phyloP scores from a whole-genome alignment of 2,888 invertebrate genomes.

The Sthenelais limicola region DNA sequence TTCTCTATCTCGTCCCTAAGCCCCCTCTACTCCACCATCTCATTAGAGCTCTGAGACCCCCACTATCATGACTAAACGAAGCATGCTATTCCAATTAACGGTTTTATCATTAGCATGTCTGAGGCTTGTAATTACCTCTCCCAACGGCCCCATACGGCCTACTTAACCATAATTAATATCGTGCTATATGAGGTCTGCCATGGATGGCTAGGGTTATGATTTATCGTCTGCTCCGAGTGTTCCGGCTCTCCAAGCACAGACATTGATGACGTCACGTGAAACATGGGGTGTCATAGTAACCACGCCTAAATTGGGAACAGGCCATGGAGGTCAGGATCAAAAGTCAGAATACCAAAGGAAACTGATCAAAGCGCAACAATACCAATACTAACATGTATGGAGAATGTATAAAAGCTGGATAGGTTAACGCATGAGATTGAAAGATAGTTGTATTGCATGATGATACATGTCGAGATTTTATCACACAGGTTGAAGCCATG shows the following conservation, averaged over 20 bases:
- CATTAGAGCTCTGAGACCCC: background rate
- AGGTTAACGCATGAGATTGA: too few species aligned
- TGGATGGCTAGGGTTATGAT: constrained; percentile 15
- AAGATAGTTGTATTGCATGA: too few species aligned
- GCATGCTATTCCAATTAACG: constrained; percentile 40
- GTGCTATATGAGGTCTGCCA: constrained; percentile 11
- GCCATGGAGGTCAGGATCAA: too few species aligned
- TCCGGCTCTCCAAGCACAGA: constrained; percentile 33
- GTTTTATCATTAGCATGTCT: constrained; percentile 32
- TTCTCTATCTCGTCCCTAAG: background rate
- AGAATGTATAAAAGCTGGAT: too few species aligned
- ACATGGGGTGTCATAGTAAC: background rate
- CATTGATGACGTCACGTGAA: constrained; percentile 17
- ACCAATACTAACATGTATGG: too few species aligned
- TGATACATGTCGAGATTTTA: too few species aligned
- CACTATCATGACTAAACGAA: constrained; percentile 30
- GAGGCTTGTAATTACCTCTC: constrained; percentile 8
- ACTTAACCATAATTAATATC: constrained; percentile 39
- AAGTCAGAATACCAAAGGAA: too few species aligned
- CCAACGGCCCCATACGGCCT: constrained; percentile 34
- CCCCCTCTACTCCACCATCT: background rate
- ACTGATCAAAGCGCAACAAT: too few species aligned
- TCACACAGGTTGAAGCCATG: too few species aligned
- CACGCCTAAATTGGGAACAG: constrained; percentile 8
- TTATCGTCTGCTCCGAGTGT: constrained; percentile 10